These are phyloP conservation scores for Pseudoips prasinana DNA, from an alignment of 2,888 invertebrate species.

Conservation along the genomic window DNA sequence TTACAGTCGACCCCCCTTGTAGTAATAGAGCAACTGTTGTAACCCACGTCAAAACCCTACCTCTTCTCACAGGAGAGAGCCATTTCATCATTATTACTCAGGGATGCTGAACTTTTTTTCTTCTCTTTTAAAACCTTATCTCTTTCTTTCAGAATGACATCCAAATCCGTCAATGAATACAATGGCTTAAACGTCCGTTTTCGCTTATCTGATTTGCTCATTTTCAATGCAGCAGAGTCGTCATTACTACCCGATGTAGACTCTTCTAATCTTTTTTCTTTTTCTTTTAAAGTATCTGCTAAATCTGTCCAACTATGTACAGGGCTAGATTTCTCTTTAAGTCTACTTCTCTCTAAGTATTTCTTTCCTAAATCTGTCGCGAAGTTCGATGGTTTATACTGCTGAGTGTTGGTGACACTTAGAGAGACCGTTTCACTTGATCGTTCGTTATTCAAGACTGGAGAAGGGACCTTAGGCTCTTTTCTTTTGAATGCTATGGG, in stretches of 20 bases:
- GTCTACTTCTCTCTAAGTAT: slow-evolving; percentile 30
- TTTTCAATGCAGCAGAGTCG: too few relatives aligned
- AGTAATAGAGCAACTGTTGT: too few relatives aligned
- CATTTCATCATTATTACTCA: too few relatives aligned
- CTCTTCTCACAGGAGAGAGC: too few relatives aligned
- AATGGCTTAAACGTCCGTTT: slow-evolving; percentile 8
- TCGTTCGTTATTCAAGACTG: neutral
- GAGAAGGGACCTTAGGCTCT: slow-evolving; percentile 6
- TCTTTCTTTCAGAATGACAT: slow-evolving; percentile 31
- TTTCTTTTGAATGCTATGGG: slow-evolving; percentile 43
- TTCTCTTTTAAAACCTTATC: slow-evolving; percentile 25
- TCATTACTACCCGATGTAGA: neutral
- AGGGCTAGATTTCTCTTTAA: neutral
- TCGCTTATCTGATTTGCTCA: neutral
- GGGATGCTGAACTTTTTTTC: neutral
- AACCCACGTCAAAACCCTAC: too few relatives aligned
- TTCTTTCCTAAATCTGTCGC: slow-evolving; percentile 38
- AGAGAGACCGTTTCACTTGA: neutral
- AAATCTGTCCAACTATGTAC: slow-evolving; percentile 13
- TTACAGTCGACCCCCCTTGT: too few relatives aligned
- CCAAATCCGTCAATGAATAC: slow-evolving; percentile 30
- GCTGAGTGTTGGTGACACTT: neutral
- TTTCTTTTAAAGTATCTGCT: slow-evolving; percentile 1
- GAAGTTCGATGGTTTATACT: slow-evolving; percentile 37
- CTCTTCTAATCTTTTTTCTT: neutral